These are phyloP conservation scores for Smithornis capensis DNA, from an alignment of 2,113 vertebrate species.

Conservation along the genomic window DNA sequence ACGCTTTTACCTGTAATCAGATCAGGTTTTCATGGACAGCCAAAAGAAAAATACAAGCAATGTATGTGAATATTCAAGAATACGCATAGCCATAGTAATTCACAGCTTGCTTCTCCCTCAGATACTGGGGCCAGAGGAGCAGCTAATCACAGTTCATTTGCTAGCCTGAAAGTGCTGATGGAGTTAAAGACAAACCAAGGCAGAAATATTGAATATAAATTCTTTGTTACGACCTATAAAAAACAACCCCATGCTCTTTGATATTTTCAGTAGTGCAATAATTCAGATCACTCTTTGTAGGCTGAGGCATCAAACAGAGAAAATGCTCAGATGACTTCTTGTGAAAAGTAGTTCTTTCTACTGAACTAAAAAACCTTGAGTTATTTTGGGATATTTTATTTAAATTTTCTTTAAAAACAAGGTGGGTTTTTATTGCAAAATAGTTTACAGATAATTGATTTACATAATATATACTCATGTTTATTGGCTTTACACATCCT, in stretches of 20 bases:
- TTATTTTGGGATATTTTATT: background rate
- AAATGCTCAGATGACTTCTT: background rate
- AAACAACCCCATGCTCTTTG: background rate
- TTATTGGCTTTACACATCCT: background rate
- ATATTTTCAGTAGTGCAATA: background rate
- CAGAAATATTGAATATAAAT: slow-evolving; percentile 1
- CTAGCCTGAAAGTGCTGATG: background rate
- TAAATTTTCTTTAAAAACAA: background rate
- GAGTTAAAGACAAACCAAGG: background rate
- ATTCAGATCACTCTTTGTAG: background rate
- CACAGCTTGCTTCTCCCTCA: background rate
- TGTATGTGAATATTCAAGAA: background rate
- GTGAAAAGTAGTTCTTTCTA: slow-evolving; percentile 19
- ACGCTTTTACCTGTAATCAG: background rate
- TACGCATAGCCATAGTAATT: background rate
- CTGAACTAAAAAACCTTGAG: background rate
- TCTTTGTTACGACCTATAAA: background rate
- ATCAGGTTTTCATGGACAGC: background rate
- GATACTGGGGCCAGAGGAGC: background rate
- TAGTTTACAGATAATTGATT: background rate
- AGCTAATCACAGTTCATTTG: background rate
- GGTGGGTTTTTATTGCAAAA: background rate
- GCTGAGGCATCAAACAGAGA: background rate
- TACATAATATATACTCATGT: background rate
- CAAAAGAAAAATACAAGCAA: background rate